Evolutionary conservation across 2,113 vertebrate species (phyloP).

Genomic region (Muntiacus muntjak): DNA sequence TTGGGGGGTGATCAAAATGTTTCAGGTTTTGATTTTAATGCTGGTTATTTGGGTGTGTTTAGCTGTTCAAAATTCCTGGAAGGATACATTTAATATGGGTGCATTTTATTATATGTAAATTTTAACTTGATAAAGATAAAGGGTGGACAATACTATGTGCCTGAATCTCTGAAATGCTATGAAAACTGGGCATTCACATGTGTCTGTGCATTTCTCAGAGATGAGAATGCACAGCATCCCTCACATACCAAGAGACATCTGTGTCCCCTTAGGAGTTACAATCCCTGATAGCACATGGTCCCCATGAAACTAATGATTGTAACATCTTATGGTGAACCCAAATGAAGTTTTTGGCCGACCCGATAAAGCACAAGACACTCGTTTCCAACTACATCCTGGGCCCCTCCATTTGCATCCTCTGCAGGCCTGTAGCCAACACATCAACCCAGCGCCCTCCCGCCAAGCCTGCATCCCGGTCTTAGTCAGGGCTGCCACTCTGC

Average conservation of each 20-base stretch:
- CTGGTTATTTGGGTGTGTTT: neutral
- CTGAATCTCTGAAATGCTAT: neutral
- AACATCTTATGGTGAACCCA: neutral
- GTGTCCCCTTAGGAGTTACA: neutral
- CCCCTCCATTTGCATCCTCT: neutral
- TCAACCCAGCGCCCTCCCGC: neutral
- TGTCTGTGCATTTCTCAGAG: neutral
- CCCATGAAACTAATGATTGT: neutral
- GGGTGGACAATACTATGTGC: neutral
- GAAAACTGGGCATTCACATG: neutral
- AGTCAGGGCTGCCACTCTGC: neutral
- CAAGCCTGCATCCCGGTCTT: neutral
- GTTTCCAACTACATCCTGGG: neutral
- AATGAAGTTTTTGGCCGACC: neutral
- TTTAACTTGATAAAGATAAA: neutral
- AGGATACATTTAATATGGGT: neutral
- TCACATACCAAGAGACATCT: neutral
- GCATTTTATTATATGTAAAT: neutral
- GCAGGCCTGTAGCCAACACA: neutral
- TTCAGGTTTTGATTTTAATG: neutral
- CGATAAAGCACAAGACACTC: neutral
- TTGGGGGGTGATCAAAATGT: neutral
- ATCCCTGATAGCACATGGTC: neutral
- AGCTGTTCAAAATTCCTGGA: neutral
- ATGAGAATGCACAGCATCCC: neutral